Evolutionary conservation across 2,797 vertebrate genomes (phyloP).

Genomic region (Chelidonichthys spinosus): DNA sequence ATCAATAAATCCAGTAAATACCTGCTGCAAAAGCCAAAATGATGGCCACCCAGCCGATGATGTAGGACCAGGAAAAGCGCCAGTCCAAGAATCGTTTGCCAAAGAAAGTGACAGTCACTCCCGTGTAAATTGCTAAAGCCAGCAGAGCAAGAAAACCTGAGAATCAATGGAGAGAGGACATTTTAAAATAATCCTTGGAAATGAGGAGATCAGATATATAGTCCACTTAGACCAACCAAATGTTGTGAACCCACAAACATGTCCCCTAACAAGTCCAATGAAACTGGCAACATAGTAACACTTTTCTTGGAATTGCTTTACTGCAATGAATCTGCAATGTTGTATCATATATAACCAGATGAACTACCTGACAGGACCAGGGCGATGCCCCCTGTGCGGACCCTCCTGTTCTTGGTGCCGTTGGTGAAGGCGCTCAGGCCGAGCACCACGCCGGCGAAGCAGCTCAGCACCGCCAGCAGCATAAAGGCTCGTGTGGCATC

Average conservation of each 20-base stretch:
- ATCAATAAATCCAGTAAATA: constrained; percentile 55
- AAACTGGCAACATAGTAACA: background rate
- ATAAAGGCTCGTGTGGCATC: constrained; percentile 89
- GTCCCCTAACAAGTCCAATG: background rate
- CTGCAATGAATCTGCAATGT: background rate
- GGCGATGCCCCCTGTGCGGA: constrained; percentile 82
- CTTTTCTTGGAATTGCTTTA: background rate
- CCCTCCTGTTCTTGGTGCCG: constrained; percentile 77
- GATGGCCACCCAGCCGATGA: constrained; percentile 88
- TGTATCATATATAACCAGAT: background rate
- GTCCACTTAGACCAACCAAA: background rate
- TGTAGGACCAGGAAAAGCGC: constrained; percentile 92
- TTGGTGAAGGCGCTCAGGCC: constrained; percentile 83
- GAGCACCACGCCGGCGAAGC: constrained; percentile 84
- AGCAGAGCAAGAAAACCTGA: constrained; percentile 88
- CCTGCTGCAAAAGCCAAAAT: constrained; percentile 86
- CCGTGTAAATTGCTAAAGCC: constrained; percentile 87
- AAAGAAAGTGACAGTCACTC: constrained; percentile 86
- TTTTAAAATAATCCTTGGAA: background rate
- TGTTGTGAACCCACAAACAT: background rate
- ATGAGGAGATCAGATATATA: background rate
- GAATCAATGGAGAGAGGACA: background rate
- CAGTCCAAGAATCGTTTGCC: constrained; percentile 86
- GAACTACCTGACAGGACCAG: constrained; percentile 86
- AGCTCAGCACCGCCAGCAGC: constrained; percentile 87